These are phyloP conservation scores for Zootermopsis nevadensis DNA, from an alignment of 2,888 invertebrate species.

Conservation along the genomic window DNA sequence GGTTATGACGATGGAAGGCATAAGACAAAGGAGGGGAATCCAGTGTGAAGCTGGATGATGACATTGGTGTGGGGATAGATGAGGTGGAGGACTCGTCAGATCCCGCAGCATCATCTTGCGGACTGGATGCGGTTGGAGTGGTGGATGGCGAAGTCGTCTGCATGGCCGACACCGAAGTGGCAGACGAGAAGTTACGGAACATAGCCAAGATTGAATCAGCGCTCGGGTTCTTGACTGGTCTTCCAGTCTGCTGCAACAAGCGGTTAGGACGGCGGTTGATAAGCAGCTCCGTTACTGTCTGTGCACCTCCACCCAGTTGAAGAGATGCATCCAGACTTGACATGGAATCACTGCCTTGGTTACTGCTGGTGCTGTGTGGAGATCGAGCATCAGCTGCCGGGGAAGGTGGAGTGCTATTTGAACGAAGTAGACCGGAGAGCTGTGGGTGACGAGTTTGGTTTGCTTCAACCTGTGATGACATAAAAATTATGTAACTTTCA, in stretches of 20 bases:
- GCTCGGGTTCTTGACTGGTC: slow-evolving; percentile 66
- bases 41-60: slow-evolving; percentile 68
- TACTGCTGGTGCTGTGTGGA: slow-evolving; percentile 74
- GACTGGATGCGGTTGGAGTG: slow-evolving; percentile 79
- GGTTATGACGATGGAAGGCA: slow-evolving; percentile 56
- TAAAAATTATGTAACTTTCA: too few relatives aligned
- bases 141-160: slow-evolving; percentile 73
- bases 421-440: slow-evolving; percentile 33
- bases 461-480: slow-evolving; percentile 27
- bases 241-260: slow-evolving; percentile 56
- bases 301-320: slow-evolving; percentile 12
- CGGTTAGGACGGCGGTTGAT: slow-evolving; percentile 46
- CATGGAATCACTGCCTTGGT: slow-evolving; percentile 82
- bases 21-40: slow-evolving; percentile 72
- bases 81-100: slow-evolving; percentile 80
- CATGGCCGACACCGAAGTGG: slow-evolving; percentile 65
- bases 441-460: slow-evolving; percentile 55
- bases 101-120: slow-evolving; percentile 77
- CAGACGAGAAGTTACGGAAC: slow-evolving; percentile 77
- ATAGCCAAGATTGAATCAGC: slow-evolving; percentile 84
- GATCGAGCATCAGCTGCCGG: slow-evolving; percentile 73
- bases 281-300: slow-evolving; percentile 26
- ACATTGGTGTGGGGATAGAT: slow-evolving; percentile 72
- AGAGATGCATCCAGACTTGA: slow-evolving; percentile 72
- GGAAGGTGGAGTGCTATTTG: slow-evolving; percentile 68